Base-by-base conservation (phyloP, 2,797 vertebrate genomes). In the Syngnathus acus region DNA sequence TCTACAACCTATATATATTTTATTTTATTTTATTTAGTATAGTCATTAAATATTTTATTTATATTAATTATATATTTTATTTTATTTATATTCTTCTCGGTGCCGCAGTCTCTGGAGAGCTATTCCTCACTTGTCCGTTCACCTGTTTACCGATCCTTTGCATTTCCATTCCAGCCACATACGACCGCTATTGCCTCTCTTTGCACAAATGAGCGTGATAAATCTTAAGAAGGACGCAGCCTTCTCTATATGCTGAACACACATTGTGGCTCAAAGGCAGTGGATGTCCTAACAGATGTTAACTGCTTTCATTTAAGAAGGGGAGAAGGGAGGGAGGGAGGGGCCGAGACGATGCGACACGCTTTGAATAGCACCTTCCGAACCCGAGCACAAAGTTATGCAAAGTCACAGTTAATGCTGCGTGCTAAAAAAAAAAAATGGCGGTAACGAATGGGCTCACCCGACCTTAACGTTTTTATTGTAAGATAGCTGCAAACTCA, bases 241-340 rank as follows among this genome's bases (percentile, higher is more conserved):
- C 32, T 43, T 37, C 47, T 51, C 43, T 39, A 39, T 51, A 64
- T 64, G 62, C 62, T 51, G 47, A 38, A 64, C 62, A 50, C 62
- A 48, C 62, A 48, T n/a, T 51, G 62, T 21, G 48, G 48, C 62
- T 38, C 26, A 39, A 51, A 62, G 55, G 57, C 62, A 64, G 9
- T 39, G n/a, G 47, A 51, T 21, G 37, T 21, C 37, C 26, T 37
- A 64, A 32, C 47, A 64, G 62, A 64, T 64, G 45, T 64, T 64
- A 48, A 64, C 23, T 38, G 47, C 47, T 51, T 64, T 38, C 47
- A 48, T 64, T 64, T 64, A 62, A 39, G n/a, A 40, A 39, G 5
- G 9, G 38, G 17, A 14, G 23, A 11, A 10, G 23, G 58, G 19
- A 5, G 38, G 0, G 39, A 39, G 39, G 13, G 54, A 4, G 26